Conservation (phyloP, 2,113 vertebrate genomes). For the Neolamprologus variostigma region DNA sequence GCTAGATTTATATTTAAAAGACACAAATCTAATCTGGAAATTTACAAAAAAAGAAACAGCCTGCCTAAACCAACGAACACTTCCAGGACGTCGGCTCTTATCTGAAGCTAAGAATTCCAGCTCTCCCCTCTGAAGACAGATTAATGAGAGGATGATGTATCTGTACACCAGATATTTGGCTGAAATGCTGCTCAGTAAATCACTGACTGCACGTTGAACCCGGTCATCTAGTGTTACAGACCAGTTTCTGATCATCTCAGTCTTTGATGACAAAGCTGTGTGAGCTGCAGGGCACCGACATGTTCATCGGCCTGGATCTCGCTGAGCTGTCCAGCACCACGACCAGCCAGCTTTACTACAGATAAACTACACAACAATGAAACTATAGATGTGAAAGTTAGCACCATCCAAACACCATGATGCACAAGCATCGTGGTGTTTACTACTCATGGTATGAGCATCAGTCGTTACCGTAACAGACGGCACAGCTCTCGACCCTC, state of each 20-base stretch:
- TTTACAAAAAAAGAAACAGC: background rate
- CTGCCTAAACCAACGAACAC: background rate
- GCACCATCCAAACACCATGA: background rate
- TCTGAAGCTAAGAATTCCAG: background rate
- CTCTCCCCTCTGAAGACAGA: background rate
- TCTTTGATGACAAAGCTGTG: background rate
- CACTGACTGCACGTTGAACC: background rate
- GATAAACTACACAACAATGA: background rate
- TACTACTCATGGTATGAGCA: background rate
- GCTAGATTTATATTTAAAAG: background rate
- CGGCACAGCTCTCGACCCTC: conserved; percentile 61
- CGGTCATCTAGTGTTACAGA: background rate
- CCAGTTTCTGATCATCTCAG: background rate
- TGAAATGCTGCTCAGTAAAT: background rate
- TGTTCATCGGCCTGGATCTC: background rate
- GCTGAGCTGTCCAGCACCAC: background rate
- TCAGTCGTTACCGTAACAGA: conserved; percentile 74
- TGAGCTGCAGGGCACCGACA: background rate
- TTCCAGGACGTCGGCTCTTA: background rate
- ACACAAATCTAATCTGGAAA: background rate
- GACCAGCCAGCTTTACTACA: background rate
- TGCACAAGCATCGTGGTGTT: background rate
- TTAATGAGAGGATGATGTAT: background rate
- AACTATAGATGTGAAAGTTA: background rate
- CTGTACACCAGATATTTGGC: background rate